These are phyloP conservation scores for Argyrosomus japonicus DNA, from an alignment of 2,113 vertebrate species.

Conservation along the genomic window DNA sequence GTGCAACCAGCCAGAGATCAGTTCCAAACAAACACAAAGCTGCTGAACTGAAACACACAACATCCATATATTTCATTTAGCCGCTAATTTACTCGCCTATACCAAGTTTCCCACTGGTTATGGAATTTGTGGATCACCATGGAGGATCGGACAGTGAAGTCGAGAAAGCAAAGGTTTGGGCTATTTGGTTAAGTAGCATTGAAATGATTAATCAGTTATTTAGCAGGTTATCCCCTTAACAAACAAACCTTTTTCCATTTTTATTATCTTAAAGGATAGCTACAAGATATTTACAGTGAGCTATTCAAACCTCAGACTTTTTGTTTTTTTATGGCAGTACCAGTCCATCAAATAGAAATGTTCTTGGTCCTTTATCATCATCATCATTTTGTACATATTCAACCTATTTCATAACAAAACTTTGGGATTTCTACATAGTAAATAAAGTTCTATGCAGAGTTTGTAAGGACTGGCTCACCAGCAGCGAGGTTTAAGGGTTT, in stretches of 20 bases:
- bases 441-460: background rate
- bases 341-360: too few relatives aligned
- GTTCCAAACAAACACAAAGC: slow-evolving; percentile 79
- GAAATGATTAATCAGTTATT: background rate
- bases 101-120: slow-evolving; percentile 51
- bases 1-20: slow-evolving; percentile 80
- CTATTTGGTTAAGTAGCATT: background rate
- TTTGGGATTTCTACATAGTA: too few relatives aligned
- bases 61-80: slow-evolving; percentile 64
- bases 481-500: too few relatives aligned
- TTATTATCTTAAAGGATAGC: too few relatives aligned
- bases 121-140: slow-evolving; percentile 41
- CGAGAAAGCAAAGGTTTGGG: background rate
- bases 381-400: background rate
- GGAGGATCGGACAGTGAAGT: slow-evolving; percentile 15
- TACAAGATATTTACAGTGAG: background rate
- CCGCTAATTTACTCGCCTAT: slow-evolving; percentile 54
- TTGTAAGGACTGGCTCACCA: background rate
- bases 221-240: too few relatives aligned
- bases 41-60: slow-evolving; percentile 77
- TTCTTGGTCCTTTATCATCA: background rate
- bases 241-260: too few relatives aligned
- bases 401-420: too few relatives aligned
- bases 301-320: background rate
- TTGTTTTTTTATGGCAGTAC: too few relatives aligned